These are phyloP conservation scores for Brachypalpus laphriformis DNA, from an alignment of 2,888 invertebrate genomes.

Conservation along the genomic window DNA sequence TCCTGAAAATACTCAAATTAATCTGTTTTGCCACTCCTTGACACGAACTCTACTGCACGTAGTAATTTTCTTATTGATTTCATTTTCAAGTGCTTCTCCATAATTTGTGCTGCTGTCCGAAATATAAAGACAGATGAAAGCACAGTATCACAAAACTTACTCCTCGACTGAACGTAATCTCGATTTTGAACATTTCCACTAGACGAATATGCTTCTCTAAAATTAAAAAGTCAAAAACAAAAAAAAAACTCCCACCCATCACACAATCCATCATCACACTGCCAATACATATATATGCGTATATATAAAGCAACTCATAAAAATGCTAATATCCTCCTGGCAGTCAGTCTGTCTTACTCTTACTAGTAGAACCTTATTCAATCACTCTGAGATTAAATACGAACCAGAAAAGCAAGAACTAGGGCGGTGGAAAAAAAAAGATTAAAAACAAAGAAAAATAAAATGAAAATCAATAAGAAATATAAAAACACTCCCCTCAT, in stretches of 20 bases:
- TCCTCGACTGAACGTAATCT: neutral
- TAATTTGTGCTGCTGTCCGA: neutral
- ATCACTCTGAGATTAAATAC: neutral
- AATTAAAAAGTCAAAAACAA: neutral
- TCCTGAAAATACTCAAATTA: neutral
- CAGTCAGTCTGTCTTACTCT: neutral
- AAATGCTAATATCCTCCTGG: slow-evolving; percentile 6
- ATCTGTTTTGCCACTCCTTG: neutral
- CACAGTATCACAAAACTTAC: neutral
- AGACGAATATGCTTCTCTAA: neutral
- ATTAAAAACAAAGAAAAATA: neutral
- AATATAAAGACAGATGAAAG: neutral
- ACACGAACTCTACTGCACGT: neutral
- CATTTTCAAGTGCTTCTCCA: neutral
- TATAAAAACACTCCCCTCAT: neutral
- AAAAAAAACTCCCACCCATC: neutral
- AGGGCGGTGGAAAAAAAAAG: neutral
- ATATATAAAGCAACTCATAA: too few species aligned
- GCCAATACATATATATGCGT: neutral
- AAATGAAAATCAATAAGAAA: neutral
- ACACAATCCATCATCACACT: neutral
- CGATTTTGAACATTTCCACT: too few species aligned
- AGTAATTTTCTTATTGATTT: neutral
- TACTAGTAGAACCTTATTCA: neutral
- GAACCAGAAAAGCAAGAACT: neutral